phyloP scores from a whole-genome alignment of 2,797 vertebrate species.

The Malurus splendens region DNA sequence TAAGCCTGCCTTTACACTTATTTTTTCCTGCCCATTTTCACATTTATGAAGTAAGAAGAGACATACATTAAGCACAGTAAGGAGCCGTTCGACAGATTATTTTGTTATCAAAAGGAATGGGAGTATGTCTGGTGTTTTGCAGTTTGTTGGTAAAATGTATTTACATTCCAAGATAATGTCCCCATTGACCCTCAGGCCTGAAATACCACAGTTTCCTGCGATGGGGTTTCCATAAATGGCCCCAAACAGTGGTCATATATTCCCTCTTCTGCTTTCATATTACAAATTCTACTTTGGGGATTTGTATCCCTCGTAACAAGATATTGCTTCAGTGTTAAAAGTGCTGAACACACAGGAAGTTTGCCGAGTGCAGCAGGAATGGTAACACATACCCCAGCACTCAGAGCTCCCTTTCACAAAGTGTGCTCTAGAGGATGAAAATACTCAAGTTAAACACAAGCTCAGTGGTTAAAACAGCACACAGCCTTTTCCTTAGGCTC shows the following conservation, averaged over 20 bases:
- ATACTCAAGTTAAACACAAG: background rate
- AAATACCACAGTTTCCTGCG: background rate
- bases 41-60: background rate
- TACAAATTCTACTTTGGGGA: background rate
- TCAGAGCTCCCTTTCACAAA: background rate
- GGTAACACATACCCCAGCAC: background rate
- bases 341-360: slow-evolving; percentile 21
- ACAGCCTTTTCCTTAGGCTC: background rate
- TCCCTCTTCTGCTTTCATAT: slow-evolving; percentile 9
- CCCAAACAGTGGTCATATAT: background rate
- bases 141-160: background rate
- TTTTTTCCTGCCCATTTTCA: background rate
- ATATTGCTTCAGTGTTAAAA: slow-evolving; percentile 23
- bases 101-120: background rate
- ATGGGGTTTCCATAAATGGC: background rate
- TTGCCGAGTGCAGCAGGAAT: slow-evolving; percentile 32
- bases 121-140: background rate
- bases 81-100: background rate
- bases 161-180: background rate
- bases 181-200: background rate
- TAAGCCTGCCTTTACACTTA: background rate
- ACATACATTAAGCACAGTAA: background rate
- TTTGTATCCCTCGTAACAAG: slow-evolving; percentile 34
- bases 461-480: background rate
- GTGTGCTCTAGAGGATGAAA: background rate